Base-by-base conservation (phyloP, 2,888 invertebrate species). In the Tenthredo notha region DNA sequence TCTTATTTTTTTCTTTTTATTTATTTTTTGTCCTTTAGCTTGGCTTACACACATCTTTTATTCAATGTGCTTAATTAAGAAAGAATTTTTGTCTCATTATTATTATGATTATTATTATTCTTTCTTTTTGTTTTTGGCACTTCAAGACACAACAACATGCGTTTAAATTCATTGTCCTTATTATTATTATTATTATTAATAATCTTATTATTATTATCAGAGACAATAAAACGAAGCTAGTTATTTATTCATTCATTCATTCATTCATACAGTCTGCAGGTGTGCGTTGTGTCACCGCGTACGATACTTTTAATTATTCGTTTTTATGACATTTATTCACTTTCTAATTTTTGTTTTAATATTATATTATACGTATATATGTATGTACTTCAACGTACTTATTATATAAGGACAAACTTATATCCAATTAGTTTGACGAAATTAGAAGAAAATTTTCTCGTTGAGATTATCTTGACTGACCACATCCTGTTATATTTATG, bases 231-330 rank as follows among this genome's bases (percentile, higher is more conserved):
- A 72, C 40, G 2, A 10, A 72, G 21, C 40, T 37, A 18, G 15
- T 72, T 72, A 72, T 40, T 40, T 40, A 74, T 74, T 67, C 33
- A 67, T 67, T 67, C 67, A 67, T 67, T 67, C 67, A 67, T 67
- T 10, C 29, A 25, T 10, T 33, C 33, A 37, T 37, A 7, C 37
- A 37, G 2, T 33, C 1, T 15, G 15, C 67, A 18, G 15, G 67
- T 33, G 15, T 33, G 67, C 33, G 33, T 25, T 6, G 33, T 67
- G 67, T 25, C 25, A 33, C 21, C 25, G 25, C 12, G 25, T 61
- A 61, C 61, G 61, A 61, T 61, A 54, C 12, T 21, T 61, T 61
- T 61, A 2, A 10, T 21, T 61, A 21, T 21, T 4, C 61, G 61
- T 1, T 61, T 61, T 7, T 37, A 25, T 61, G 25, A 25, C 21